Percentiles rank a stretch among this genome's conserved stretches.
Evolutionary conservation across 2,888 invertebrate species (phyloP).

Genomic region (Philopedon plagiatum): DNA sequence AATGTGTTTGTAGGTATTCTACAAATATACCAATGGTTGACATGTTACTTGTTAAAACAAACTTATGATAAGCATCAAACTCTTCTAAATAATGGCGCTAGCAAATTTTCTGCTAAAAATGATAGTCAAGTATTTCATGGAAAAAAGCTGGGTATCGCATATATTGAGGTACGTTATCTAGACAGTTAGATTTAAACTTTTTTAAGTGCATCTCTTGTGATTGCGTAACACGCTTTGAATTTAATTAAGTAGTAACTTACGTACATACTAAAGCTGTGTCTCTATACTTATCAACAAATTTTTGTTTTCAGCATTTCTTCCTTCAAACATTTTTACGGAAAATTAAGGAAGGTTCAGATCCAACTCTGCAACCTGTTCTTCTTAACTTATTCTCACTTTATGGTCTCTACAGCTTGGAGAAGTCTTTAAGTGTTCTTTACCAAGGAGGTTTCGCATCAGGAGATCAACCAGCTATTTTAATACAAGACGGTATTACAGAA

Average conservation of each 20-base stretch:
- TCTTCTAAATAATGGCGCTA: conserved; percentile 72
- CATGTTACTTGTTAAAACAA: conserved; percentile 80
- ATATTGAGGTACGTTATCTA: conserved; percentile 78
- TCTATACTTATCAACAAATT: too few species aligned
- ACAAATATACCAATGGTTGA: conserved; percentile 84
- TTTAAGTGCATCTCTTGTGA: too few species aligned
- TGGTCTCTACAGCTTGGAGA: conserved; percentile 81
- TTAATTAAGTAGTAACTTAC: too few species aligned
- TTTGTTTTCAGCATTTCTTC: conserved; percentile 71
- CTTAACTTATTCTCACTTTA: conserved; percentile 76
- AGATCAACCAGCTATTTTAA: conserved; percentile 71
- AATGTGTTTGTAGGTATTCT: conserved; percentile 75
- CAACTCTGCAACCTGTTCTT: conserved; percentile 71
- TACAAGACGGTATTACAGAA: conserved; percentile 78
- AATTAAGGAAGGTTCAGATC: conserved; percentile 68
- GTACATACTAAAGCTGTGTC: too few species aligned
- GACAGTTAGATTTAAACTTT: not conserved
- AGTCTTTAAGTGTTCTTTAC: conserved; percentile 82
- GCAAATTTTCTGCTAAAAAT: conserved; percentile 83
- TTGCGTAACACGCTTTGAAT: too few species aligned
- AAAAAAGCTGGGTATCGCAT: conserved; percentile 83
- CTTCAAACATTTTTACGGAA: conserved; percentile 71
- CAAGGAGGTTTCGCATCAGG: conserved; percentile 74
- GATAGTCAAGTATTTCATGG: conserved; percentile 89
- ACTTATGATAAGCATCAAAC: conserved; percentile 76